Evolutionary conservation across 2,888 invertebrate species (phyloP).

Genomic region (Stenolophus ochropezus): DNA sequence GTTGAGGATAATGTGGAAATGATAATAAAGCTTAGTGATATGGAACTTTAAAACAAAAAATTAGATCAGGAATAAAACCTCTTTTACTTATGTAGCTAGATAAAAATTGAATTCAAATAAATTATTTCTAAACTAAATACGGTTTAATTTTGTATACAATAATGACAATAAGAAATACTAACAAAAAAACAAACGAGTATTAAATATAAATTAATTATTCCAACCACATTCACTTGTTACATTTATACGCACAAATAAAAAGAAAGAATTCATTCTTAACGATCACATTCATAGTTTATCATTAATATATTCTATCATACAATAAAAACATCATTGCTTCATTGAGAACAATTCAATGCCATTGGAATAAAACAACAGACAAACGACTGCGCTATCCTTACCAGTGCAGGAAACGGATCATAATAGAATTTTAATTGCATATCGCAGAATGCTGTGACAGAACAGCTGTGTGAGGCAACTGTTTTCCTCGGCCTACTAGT

Average conservation of each 20-base stretch:
- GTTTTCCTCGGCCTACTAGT: constrained; percentile 8
- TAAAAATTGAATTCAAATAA: neutral
- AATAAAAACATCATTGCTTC: constrained; percentile 34
- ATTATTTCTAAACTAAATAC: neutral
- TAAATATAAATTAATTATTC: neutral
- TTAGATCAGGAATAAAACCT: too few species aligned
- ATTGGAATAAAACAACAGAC: constrained; percentile 23
- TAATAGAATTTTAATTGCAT: constrained; percentile 53
- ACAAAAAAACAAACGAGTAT: too few species aligned
- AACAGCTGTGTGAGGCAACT: constrained; percentile 20
- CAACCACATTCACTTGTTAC: neutral
- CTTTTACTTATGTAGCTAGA: neutral
- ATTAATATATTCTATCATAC: constrained; percentile 5
- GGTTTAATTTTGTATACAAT: neutral
- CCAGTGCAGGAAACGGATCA: constrained; percentile 41
- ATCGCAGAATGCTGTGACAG: constrained; percentile 22
- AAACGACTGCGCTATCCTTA: constrained; percentile 35
- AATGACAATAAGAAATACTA: neutral
- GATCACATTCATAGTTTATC: constrained; percentile 14
- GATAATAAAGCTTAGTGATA: too few species aligned
- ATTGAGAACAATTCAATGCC: constrained; percentile 30
- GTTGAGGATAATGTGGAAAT: too few species aligned
- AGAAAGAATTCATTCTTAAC: constrained; percentile 10
- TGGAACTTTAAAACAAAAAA: too few species aligned
- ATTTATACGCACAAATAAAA: neutral